Evolutionary conservation across 2,888 invertebrate species (phyloP).

Genomic region (Hirudinaria manillensis): DNA sequence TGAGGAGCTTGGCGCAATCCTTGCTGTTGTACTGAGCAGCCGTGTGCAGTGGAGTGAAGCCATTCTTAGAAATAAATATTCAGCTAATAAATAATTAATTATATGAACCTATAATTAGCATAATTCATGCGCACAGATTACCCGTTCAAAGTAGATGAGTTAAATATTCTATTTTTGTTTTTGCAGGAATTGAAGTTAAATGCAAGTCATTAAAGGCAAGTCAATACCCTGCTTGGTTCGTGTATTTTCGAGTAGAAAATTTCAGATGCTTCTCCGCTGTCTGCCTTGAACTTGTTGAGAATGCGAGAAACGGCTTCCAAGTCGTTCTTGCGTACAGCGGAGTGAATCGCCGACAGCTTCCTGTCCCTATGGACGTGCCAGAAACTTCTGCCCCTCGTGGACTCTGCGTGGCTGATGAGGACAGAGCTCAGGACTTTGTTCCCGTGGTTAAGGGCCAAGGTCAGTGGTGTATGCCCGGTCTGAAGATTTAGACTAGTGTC

Average conservation of each 20-base stretch:
- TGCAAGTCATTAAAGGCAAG: too few relatives aligned
- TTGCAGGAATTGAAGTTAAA: too few relatives aligned
- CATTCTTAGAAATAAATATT: constrained; percentile 61
- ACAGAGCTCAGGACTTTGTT: constrained; percentile 98
- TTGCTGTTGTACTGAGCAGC: constrained; percentile 99
- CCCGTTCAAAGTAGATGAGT: too few relatives aligned
- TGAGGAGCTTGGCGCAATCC: constrained; percentile 82
- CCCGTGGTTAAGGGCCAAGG: constrained; percentile 97
- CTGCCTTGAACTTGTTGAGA: constrained; percentile 69
- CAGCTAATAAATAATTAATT: constrained; percentile 47
- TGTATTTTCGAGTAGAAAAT: too few relatives aligned
- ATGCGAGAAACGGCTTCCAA: constrained; percentile 92
- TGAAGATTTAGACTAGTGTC: too few relatives aligned
- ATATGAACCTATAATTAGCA: constrained; percentile 2
- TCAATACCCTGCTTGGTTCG: too few relatives aligned
- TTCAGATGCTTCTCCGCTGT: not conserved
- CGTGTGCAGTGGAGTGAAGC: constrained; percentile 97
- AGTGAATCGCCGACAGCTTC: constrained; percentile 93
- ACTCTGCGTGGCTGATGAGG: constrained; percentile 90
- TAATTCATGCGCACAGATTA: not conserved
- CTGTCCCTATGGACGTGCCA: not conserved
- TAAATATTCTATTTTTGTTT: too few relatives aligned
- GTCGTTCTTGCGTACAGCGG: constrained; percentile 98
- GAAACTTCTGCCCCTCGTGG: constrained; percentile 61
- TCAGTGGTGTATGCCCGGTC: constrained; percentile 97